A percentile compares a stretch with the other conserved stretches of the same genome.
phyloP scores from a whole-genome alignment of 2,113 vertebrate genomes.

The Pogonocichla stellata region DNA sequence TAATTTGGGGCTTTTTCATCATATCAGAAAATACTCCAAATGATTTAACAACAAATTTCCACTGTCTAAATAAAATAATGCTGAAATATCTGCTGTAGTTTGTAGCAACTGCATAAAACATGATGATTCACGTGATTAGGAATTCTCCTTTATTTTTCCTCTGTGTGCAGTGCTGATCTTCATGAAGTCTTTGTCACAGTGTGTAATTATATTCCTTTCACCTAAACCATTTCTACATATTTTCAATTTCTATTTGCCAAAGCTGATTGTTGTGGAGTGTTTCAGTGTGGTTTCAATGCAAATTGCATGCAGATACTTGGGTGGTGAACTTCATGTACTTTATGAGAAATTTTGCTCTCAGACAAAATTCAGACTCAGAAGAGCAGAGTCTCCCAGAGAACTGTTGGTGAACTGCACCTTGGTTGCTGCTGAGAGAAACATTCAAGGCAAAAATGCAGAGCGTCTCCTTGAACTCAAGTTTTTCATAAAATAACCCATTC shows the following conservation, averaged over 20 bases:
- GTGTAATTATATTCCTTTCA: not conserved
- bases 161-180: not conserved
- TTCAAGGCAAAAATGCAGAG: not conserved
- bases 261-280: not conserved
- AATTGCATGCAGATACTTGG: not conserved
- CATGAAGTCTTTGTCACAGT: not conserved
- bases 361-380: not conserved
- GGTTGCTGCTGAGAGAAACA: not conserved
- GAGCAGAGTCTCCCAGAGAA: not conserved
- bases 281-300: not conserved
- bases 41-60: conserved; percentile 15
- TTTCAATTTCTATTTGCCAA: not conserved
- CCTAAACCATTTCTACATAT: not conserved
- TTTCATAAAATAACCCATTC: not conserved
- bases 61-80: conserved; percentile 13
- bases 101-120: conserved; percentile 24
- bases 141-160: conserved; percentile 19
- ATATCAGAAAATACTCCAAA: not conserved
- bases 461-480: not conserved
- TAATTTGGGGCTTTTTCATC: not conserved
- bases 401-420: not conserved
- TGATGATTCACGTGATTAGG: not conserved
- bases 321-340: not conserved
- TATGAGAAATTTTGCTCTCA: not conserved
- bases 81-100: conserved; percentile 4